phyloP scores from a whole-genome alignment of 2,113 vertebrate species.

The Amazona guildingii region DNA sequence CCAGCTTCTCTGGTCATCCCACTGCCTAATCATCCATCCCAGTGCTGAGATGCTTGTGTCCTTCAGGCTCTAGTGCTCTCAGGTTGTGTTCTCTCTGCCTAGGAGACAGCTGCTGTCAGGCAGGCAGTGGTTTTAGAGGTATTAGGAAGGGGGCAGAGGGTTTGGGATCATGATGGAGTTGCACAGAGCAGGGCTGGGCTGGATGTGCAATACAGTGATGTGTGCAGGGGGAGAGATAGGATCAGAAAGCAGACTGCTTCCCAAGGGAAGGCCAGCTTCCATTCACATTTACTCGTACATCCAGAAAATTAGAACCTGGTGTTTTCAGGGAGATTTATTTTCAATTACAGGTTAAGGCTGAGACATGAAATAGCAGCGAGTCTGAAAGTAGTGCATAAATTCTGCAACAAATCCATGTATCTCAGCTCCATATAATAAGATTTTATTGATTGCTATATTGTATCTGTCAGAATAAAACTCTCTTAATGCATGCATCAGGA shows the following conservation, averaged over 20 bases:
- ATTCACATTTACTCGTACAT: conserved; percentile 16
- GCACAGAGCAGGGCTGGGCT: neutral
- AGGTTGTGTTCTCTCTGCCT: accelerated
- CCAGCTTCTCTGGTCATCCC: neutral
- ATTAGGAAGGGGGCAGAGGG: accelerated
- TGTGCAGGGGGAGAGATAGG: accelerated
- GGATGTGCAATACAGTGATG: accelerated
- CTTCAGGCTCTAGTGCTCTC: neutral
- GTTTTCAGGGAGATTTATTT: conserved; percentile 68
- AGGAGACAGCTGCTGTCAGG: neutral
- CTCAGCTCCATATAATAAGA: conserved; percentile 65
- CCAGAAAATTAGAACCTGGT: conserved; percentile 52
- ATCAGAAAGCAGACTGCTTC: neutral
- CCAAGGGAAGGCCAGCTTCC: neutral
- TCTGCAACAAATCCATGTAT: conserved; percentile 60
- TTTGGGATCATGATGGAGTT: accelerated
- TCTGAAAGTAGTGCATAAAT: conserved; percentile 60
- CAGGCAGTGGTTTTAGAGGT: neutral
- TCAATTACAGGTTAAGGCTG: conserved; percentile 69
- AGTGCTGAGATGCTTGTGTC: accelerated
- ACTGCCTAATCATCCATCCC: neutral
- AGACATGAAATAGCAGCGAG: conserved; percentile 47
- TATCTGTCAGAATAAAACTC: conserved; percentile 73
- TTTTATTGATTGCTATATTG: conserved; percentile 67
- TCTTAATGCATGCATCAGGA: conserved; percentile 50